Evolutionary conservation across 2,797 vertebrate genomes (phyloP).

Genomic region (Rhinogobio ventralis): DNA sequence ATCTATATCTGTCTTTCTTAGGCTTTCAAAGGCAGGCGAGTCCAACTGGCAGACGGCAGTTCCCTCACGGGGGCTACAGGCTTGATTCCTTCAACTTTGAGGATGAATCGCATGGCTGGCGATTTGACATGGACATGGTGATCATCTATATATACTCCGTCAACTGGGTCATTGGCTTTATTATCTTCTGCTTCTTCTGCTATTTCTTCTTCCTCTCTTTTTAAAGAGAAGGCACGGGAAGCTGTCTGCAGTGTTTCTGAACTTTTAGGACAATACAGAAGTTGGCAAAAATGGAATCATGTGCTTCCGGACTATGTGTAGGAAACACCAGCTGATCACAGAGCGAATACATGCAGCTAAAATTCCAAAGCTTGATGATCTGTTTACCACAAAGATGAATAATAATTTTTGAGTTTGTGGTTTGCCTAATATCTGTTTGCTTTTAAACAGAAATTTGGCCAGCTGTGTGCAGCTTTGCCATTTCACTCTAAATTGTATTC

Average conservation of each 20-base stretch:
- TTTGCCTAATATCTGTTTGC: slow-evolving; percentile 23
- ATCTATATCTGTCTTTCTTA: slow-evolving; percentile 58
- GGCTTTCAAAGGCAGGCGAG: slow-evolving; percentile 84
- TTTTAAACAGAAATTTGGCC: background rate
- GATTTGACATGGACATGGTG: slow-evolving; percentile 94
- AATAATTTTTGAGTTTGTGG: background rate
- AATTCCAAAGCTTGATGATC: background rate
- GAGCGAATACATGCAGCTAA: background rate
- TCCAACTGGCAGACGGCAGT: slow-evolving; percentile 83
- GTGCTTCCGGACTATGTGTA: background rate
- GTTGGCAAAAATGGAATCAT: background rate
- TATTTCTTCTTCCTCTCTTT: slow-evolving; percentile 89
- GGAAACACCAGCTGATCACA: background rate
- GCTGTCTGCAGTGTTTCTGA: background rate
- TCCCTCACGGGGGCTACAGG: slow-evolving; percentile 86
- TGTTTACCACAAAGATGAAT: background rate
- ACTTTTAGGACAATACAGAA: slow-evolving; percentile 6
- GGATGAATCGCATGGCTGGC: slow-evolving; percentile 85
- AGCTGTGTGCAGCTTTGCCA: background rate
- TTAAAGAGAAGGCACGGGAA: slow-evolving; percentile 54
- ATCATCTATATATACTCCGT: slow-evolving; percentile 95
- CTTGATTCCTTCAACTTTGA: slow-evolving; percentile 89
- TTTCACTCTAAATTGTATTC: background rate
- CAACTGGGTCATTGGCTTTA: slow-evolving; percentile 95
- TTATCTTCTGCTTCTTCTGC: slow-evolving; percentile 92